These are phyloP conservation scores for Zaprionus lineosus DNA, from an alignment of 2,888 invertebrate genomes.

Conservation along the genomic window DNA sequence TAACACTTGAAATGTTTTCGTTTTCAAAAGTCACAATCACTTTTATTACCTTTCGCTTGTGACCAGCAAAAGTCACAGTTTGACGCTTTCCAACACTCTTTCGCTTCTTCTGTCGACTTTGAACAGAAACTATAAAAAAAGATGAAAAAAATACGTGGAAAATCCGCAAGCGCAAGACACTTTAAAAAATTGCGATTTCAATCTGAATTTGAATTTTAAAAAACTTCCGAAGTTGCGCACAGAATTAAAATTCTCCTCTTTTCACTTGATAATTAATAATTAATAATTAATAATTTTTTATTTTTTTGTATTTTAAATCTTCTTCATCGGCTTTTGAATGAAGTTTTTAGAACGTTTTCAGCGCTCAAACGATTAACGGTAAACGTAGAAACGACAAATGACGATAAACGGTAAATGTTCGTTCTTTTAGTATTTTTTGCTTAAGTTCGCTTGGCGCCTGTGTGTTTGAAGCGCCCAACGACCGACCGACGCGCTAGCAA, in stretches of 20 bases:
- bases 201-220: no score
- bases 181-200: no score
- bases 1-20: no score
- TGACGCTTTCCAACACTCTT: conserved; percentile 26
- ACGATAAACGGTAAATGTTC: conserved; percentile 30
- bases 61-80: neutral
- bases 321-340: no score
- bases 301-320: neutral
- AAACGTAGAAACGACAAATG: conserved; percentile 7
- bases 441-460: conserved; percentile 7
- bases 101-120: neutral
- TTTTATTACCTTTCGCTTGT: conserved; percentile 32
- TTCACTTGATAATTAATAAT: conserved; percentile 1
- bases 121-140: conserved; percentile 9
- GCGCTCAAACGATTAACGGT: conserved; percentile 20
- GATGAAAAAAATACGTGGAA: conserved; percentile 30
- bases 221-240: no score
- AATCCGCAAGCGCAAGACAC: no score
- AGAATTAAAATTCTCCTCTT: no score
- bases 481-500: conserved; percentile 82
- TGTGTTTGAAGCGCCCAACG: conserved; percentile 17
- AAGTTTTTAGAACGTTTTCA: no score
- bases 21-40: conserved; percentile 5
- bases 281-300: conserved; percentile 1
- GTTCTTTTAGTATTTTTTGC: conserved; percentile 10